phyloP scores from a whole-genome alignment of 1,140 invertebrate genomes.

The Drosophila gunungcola region DNA sequence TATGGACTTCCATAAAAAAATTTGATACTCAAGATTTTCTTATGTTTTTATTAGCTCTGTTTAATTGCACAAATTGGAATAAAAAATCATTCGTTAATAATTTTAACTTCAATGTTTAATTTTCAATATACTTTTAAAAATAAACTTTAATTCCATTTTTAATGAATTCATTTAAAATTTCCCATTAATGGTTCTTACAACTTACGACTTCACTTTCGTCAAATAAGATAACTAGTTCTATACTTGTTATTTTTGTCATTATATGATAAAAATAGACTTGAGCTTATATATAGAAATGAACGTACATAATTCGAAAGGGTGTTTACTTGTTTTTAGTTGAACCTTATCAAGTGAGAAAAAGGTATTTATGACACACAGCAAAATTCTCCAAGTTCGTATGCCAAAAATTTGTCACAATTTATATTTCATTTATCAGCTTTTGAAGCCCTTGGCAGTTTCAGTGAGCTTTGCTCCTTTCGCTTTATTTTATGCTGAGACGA shows the following conservation, averaged over 20 bases:
- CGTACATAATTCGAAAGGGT: neutral
- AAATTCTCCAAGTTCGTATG: neutral
- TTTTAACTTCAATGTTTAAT: too few species aligned
- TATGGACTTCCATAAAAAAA: neutral
- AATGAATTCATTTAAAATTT: too few species aligned
- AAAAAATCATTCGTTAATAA: too few species aligned
- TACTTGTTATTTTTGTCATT: too few species aligned
- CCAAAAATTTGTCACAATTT: conserved; percentile 21
- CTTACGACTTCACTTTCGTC: too few species aligned
- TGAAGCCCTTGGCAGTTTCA: neutral
- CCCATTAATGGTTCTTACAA: too few species aligned
- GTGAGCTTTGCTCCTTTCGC: conserved; percentile 12
- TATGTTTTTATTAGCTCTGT: neutral
- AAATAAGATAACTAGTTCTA: too few species aligned
- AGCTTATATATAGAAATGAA: neutral
- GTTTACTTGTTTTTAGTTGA: neutral
- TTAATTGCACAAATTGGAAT: neutral
- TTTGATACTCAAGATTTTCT: neutral
- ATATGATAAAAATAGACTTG: too few species aligned
- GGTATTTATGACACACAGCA: neutral
- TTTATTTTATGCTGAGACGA: conserved; percentile 28
- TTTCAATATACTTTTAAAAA: too few species aligned
- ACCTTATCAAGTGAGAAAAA: neutral
- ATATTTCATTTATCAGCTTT: conserved; percentile 42
- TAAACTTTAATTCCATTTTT: too few species aligned